phyloP scores from a whole-genome alignment of 2,113 vertebrate species.

The Cichladusa arquata region DNA sequence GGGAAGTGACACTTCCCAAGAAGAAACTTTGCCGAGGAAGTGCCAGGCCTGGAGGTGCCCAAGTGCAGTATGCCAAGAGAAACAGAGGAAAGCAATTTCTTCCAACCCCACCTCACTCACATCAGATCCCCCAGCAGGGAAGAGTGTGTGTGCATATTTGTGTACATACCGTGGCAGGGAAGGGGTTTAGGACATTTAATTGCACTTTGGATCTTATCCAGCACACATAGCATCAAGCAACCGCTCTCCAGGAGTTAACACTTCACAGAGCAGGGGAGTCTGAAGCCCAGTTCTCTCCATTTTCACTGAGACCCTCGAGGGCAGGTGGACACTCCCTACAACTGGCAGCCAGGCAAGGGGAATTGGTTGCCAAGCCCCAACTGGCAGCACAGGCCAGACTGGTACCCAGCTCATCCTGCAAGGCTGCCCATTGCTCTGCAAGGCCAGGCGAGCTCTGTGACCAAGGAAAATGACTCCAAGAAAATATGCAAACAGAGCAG shows the following conservation, averaged over 20 bases:
- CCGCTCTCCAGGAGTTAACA: not conserved
- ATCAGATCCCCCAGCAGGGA: not conserved
- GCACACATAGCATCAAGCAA: not conserved
- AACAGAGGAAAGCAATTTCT: not conserved
- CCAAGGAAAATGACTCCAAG: not conserved
- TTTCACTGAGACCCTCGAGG: fast-evolving
- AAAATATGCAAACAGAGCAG: not conserved
- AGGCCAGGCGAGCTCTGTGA: fast-evolving
- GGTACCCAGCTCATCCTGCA: not conserved
- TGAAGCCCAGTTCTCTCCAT: not conserved
- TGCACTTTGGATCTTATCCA: not conserved
- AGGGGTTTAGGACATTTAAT: not conserved
- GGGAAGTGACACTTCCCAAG: not conserved
- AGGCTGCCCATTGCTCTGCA: not conserved
- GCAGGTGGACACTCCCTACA: not conserved
- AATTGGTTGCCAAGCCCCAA: not conserved
- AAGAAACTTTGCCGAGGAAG: not conserved
- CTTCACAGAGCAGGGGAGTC: not conserved
- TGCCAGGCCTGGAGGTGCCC: not conserved
- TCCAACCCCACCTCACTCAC: not conserved
- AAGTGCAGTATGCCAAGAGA: not conserved
- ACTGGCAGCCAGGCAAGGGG: not conserved
- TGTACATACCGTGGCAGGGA: not conserved
- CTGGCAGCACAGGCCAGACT: not conserved
- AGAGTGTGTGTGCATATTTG: fast-evolving